Evolutionary conservation across 2,888 invertebrate genomes (phyloP).

Genomic region (Heliothis peltigera): DNA sequence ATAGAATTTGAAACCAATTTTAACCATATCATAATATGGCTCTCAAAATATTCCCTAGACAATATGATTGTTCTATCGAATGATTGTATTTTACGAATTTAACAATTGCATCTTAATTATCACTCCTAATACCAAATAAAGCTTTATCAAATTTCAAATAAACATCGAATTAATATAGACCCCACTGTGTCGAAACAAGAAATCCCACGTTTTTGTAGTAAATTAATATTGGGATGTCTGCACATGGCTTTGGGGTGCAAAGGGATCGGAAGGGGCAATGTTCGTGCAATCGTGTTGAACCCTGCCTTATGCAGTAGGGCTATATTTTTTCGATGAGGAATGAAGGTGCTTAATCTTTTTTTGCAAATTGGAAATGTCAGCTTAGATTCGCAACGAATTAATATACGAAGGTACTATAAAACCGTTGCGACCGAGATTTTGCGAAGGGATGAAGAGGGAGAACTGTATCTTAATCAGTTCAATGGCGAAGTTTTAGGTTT

Average conservation of each 20-base stretch:
- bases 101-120: not conserved
- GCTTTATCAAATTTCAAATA: constrained; percentile 20
- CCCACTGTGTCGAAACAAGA: constrained; percentile 36
- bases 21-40: too few species aligned
- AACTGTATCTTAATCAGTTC: too few species aligned
- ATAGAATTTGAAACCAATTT: too few species aligned
- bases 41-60: too few species aligned
- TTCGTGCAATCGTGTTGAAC: constrained; percentile 19
- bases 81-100: not conserved
- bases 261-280: constrained; percentile 8
- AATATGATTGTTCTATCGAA: too few species aligned
- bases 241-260: constrained; percentile 27
- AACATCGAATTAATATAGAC: constrained; percentile 20
- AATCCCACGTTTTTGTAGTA: constrained; percentile 31
- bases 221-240: constrained; percentile 42
- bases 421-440: not conserved
- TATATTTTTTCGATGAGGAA: constrained; percentile 8
- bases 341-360: not conserved
- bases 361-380: constrained; percentile 7
- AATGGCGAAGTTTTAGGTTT: too few species aligned
- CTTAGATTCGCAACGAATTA: not conserved
- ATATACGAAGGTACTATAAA: not conserved
- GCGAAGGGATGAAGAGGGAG: too few species aligned
- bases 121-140: constrained; percentile 2
- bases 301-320: constrained; percentile 24